Percentiles rank a stretch among this genome's conserved stretches.
These are phyloP conservation scores for Urosaurus nigricauda DNA, from an alignment of 2,797 vertebrate species.

Conservation along the genomic window DNA sequence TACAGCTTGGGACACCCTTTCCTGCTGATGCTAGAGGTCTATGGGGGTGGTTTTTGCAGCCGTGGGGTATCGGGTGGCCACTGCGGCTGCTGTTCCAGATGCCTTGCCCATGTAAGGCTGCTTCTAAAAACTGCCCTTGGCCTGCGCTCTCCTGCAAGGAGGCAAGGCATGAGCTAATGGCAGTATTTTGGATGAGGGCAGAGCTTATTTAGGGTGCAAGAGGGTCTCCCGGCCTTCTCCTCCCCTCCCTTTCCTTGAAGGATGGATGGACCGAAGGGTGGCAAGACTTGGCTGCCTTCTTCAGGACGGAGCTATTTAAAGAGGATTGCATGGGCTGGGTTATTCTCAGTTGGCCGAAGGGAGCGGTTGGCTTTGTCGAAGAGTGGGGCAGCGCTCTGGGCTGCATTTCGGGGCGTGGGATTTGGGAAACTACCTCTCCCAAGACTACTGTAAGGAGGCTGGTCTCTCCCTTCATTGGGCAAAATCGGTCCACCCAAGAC, in stretches of 20 bases:
- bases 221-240: constrained; percentile 8
- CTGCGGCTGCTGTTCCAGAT: constrained; percentile 87
- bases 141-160: constrained; percentile 3
- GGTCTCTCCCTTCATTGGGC: too few relatives aligned
- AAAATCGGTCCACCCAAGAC: too few relatives aligned
- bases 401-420: neutral
- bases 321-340: neutral
- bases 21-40: constrained; percentile 41
- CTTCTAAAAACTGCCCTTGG: constrained; percentile 85
- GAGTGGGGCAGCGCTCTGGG: neutral
- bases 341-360: neutral
- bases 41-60: constrained; percentile 30
- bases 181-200: constrained; percentile 65
- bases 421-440: too few relatives aligned
- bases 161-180: constrained; percentile 66
- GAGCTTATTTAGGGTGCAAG: constrained; percentile 59
- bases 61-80: constrained; percentile 77
- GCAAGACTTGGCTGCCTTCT: neutral
- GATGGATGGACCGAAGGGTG: neutral
- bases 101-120: constrained; percentile 86
- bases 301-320: constrained; percentile 38
- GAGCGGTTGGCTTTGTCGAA: neutral
- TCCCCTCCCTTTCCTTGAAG: neutral
- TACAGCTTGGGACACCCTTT: constrained; percentile 17
- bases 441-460: too few relatives aligned